phyloP scores from a whole-genome alignment of 2,888 invertebrate species.

The Cerastis leucographa region DNA sequence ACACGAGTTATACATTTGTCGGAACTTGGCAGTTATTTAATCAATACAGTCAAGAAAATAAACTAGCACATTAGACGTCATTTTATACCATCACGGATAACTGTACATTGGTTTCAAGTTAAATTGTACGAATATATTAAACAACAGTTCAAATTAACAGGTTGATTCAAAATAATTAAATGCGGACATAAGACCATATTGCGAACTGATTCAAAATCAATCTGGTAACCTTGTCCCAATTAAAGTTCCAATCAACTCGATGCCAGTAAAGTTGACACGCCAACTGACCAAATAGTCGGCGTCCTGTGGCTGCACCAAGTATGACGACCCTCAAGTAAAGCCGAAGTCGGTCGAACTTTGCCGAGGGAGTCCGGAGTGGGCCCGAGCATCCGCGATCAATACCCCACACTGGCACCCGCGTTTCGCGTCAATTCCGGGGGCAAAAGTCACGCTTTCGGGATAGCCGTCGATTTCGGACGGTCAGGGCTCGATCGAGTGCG shows the following conservation, averaged over 20 bases:
- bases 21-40: slow-evolving; percentile 44
- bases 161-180: slow-evolving; percentile 39
- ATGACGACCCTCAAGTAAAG: slow-evolving; percentile 81
- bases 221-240: slow-evolving; percentile 88
- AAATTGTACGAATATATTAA: slow-evolving; percentile 7
- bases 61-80: slow-evolving; percentile 6
- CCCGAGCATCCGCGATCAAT: slow-evolving; percentile 87
- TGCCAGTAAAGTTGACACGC: slow-evolving; percentile 85
- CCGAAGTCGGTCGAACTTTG: slow-evolving; percentile 83
- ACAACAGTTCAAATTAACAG: slow-evolving; percentile 43
- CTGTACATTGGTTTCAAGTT: slow-evolving; percentile 2
- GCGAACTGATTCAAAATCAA: slow-evolving; percentile 74
- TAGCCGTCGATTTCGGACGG: slow-evolving; percentile 87
- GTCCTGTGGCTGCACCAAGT: slow-evolving; percentile 76
- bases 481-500: slow-evolving; percentile 80
- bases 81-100: neutral
- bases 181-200: slow-evolving; percentile 43
- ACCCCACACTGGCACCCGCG: slow-evolving; percentile 83
- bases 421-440: slow-evolving; percentile 87
- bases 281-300: slow-evolving; percentile 83
- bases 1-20: slow-evolving; percentile 36
- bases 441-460: slow-evolving; percentile 89
- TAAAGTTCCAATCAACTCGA: slow-evolving; percentile 87
- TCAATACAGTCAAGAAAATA: slow-evolving; percentile 38
- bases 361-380: slow-evolving; percentile 85